Evolutionary conservation across 2,888 invertebrate genomes (phyloP).

Genomic region (Theristus sp.): DNA sequence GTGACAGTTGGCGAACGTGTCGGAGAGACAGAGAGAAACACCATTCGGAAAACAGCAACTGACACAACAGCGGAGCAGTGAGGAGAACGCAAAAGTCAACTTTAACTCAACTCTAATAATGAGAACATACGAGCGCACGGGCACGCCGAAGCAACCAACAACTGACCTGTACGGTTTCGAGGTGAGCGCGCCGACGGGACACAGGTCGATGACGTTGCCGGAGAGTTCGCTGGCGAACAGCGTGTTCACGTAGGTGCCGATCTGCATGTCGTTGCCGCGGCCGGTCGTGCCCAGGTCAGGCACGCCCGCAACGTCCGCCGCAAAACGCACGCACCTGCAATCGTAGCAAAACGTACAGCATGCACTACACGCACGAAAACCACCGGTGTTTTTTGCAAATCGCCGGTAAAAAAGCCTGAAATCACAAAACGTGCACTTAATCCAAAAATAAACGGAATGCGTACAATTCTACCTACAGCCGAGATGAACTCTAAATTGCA

Average conservation of each 20-base stretch:
- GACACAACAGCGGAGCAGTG: too few species aligned
- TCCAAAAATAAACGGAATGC: too few species aligned
- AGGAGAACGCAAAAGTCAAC: neutral
- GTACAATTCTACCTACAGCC: too few species aligned
- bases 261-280: conserved; percentile 83
- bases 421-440: too few species aligned
- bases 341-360: too few species aligned
- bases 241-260: conserved; percentile 96
- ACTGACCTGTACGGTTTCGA: conserved; percentile 63
- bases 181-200: conserved; percentile 94
- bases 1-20: too few species aligned
- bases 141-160: neutral
- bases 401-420: too few species aligned
- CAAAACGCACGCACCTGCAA: conserved; percentile 44
- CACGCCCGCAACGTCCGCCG: conserved; percentile 89
- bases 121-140: neutral
- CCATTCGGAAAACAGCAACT: too few species aligned
- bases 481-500: too few species aligned
- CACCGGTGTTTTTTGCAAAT: too few species aligned
- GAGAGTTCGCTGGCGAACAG: conserved; percentile 89
- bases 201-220: conserved; percentile 92
- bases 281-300: conserved; percentile 58
- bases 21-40: too few species aligned
- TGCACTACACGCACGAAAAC: too few species aligned
- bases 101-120: neutral